Evolutionary conservation across 2,888 invertebrate species (phyloP), one percentile per base, ranked within the genome.

Genomic region (Trissolcus japonicus): DNA sequence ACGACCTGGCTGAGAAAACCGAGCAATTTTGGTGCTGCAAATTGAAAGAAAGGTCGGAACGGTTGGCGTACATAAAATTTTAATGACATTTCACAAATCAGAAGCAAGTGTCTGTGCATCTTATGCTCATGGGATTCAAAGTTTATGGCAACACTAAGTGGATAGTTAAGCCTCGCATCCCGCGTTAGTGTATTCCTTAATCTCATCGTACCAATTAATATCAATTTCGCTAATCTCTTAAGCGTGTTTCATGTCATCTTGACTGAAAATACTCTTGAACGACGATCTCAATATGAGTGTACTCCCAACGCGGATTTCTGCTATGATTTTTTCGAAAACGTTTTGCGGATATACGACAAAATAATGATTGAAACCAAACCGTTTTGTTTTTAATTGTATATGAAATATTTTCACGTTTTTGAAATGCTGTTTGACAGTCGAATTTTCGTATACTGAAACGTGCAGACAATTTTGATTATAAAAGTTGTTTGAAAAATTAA

Each of bases 161-260:
- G 68, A 74, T 77, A 79, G 79, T 77, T 79, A 77, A 79, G 76
- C 74, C 65, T 61, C 55, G 72, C 60, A 62, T 72, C 72, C 72
- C 66, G 40, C 61, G 68, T 77, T 75, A 66, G 71, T 74, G 77
- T 79, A 79, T 72, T 72, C 75, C 53, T 57, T 75, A 79, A 79
- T 77, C 79, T 79, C 75, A 79, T 77, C 77, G 68, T 75, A 61
- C 72, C 77, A 77, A 79, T 79, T 77, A 79, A 79, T 79, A 79
- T 79, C 77, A 79, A 79, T 79, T 79, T 77, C 50, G 68, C 46
- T 71, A 79, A 79, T 79, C 79, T 79, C 68, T 75, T 72, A 77
- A 74, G 72, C 67, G 72, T 72, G 61, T 68, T 71, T 75, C 72
- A 53, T 71, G 75, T 75, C 74, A 63, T 78, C 75, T 75, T 72